Evolutionary conservation across 2,888 invertebrate genomes (phyloP), one percentile per base, ranked within the genome.

Genomic region (Anoplius nigerrimus): DNA sequence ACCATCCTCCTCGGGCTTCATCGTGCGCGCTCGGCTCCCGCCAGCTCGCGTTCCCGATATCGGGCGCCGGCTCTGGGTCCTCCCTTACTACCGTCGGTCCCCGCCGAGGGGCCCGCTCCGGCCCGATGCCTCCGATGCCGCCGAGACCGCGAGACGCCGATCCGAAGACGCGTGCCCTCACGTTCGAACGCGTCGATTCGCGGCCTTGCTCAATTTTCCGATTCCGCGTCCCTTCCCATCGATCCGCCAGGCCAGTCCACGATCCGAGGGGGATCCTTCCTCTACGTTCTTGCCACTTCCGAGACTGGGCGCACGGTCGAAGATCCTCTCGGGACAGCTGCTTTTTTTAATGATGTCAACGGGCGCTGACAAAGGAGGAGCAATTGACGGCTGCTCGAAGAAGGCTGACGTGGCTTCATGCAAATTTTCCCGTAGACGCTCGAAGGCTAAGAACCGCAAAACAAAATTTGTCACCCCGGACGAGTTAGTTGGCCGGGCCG

Each of bases 1-100:
- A 88, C 88, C 88, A 87, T 86, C 86, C 79, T 82, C 55, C 85
- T 87, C 88, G 88, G 86, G 71, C 80, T 71, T 84, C 83, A 84
- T 85, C 88, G 88, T 34, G 82, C 68, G 13, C 71, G 69, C 71
- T 86, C 83, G 86, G 82, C 71, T 75, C 76, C 69, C 58, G 69
- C 76, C 75, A 3, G 34, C 34, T 71, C 75, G 76, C 73, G 78
- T 72, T 78, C 71, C 78, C 78, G 79, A 84, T 86, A 82, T 83
- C 80, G 71, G 76, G 80, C 75, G 67, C 66, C 63, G 56, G 66
- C 56, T 54, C 59, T 60, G 57, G 62, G 67, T 62, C 70, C 66
- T 61, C 55, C 56, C 58, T 22, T 24, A 55, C 71, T 43, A 22
- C 59, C 56, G 18, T 62, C 16, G 63, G 57, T 45, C 56, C 54